phyloP scores from a whole-genome alignment of 2,888 invertebrate species.

The Linnaemya tessellans region DNA sequence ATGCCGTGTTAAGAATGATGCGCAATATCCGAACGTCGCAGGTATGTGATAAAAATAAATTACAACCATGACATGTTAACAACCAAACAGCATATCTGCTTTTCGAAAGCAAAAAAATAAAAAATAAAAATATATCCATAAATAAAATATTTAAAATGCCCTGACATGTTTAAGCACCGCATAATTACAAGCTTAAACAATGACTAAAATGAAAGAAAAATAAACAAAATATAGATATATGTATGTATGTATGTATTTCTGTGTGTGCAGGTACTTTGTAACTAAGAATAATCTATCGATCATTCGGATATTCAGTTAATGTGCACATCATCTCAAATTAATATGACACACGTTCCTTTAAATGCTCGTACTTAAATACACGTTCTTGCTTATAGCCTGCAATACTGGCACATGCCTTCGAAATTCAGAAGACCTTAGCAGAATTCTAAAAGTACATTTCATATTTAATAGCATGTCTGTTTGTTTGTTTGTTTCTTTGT shows the following conservation, averaged over 20 bases:
- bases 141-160: conserved; percentile 55
- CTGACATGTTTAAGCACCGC: conserved; percentile 66
- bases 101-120: conserved; percentile 17
- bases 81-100: conserved; percentile 14
- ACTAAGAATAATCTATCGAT: conserved; percentile 48
- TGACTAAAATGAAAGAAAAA: conserved; percentile 37
- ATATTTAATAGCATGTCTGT: conserved; percentile 26
- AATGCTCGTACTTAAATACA: conserved; percentile 23
- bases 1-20: conserved; percentile 48
- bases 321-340: conserved; percentile 58
- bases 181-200: conserved; percentile 60
- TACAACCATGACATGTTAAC: conserved; percentile 60
- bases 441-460: conserved; percentile 40
- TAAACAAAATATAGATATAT: not conserved
- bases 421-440: conserved; percentile 27
- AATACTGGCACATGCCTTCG: conserved; percentile 55
- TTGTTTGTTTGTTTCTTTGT: too few relatives aligned
- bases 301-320: conserved; percentile 7
- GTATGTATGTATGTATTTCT: too few relatives aligned
- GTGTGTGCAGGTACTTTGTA: not conserved
- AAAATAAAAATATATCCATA: not conserved
- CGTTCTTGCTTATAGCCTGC: not conserved
- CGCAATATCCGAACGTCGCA: conserved; percentile 39
- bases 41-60: conserved; percentile 62
- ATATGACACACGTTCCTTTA: conserved; percentile 63